phyloP scores from a whole-genome alignment of 2,888 invertebrate genomes.

The Cyrtodaria siliqua region DNA sequence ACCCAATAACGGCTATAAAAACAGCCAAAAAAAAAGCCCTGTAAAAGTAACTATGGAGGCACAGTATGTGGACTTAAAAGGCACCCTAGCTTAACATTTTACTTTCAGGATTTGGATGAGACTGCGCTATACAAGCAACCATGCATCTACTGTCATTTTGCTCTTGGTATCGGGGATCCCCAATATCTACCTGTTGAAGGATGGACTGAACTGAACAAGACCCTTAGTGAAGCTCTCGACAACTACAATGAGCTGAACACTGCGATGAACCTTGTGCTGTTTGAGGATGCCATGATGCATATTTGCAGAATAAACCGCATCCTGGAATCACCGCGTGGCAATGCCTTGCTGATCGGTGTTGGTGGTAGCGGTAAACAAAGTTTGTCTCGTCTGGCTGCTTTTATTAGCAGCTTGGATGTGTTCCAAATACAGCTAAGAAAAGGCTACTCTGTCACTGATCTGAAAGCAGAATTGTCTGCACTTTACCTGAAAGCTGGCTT shows the following conservation, averaged over 20 bases:
- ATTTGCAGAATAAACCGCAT: slow-evolving; percentile 96
- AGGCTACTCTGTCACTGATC: slow-evolving; percentile 94
- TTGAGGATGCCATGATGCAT: slow-evolving; percentile 99
- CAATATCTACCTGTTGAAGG: slow-evolving; percentile 95
- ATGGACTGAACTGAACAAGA: slow-evolving; percentile 92
- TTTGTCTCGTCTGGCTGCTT: slow-evolving; percentile 95
- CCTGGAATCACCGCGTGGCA: slow-evolving; percentile 97
- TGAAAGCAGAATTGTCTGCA: slow-evolving; percentile 93
- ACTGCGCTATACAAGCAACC: slow-evolving; percentile 94
- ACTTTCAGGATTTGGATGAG: slow-evolving; percentile 94
- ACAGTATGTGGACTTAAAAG: no score
- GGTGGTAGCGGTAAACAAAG: slow-evolving; percentile 99
- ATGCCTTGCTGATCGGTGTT: slow-evolving; percentile 96
- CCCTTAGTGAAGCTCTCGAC: slow-evolving; percentile 95
- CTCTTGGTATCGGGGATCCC: slow-evolving; percentile 97
- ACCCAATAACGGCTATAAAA: no score
- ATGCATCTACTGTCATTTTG: slow-evolving; percentile 97
- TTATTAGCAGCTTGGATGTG: slow-evolving; percentile 97
- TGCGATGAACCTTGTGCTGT: slow-evolving; percentile 98
- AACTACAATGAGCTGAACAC: slow-evolving; percentile 98
- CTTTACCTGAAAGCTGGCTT: slow-evolving; percentile 96
- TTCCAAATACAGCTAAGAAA: slow-evolving; percentile 96
- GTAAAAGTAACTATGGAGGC: no score
- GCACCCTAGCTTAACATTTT: slow-evolving; percentile 1
- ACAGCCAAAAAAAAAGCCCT: no score